Conservation (phyloP, 1,140 invertebrate species). For the Drosophila arizonae region DNA sequence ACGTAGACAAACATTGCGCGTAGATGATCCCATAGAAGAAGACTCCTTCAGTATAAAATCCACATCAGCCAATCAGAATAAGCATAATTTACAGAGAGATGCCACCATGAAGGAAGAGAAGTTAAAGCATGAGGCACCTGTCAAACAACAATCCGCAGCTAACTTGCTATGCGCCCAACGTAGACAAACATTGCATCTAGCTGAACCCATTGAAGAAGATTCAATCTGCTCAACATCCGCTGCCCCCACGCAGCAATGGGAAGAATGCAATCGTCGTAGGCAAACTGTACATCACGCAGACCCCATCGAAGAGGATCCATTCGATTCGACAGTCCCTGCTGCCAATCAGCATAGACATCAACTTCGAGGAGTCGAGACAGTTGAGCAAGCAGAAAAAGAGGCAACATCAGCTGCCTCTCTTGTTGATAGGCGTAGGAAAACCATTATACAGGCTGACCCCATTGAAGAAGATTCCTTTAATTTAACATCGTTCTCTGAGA, state of each 20-base stretch:
- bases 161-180: background rate
- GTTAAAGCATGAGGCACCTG: background rate
- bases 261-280: background rate
- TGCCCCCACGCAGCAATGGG: background rate
- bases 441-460: background rate
- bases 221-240: background rate
- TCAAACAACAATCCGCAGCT: background rate
- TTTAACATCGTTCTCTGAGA: background rate
- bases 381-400: too few relatives aligned
- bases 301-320: slow-evolving; percentile 13
- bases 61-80: background rate
- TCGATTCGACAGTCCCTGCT: background rate
- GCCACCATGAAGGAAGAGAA: slow-evolving; percentile 7
- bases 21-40: slow-evolving; percentile 16
- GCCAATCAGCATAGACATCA: background rate
- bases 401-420: background rate
- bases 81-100: background rate
- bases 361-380: background rate
- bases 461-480: slow-evolving; percentile 10
- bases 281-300: slow-evolving; percentile 9
- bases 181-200: background rate
- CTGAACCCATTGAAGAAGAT: slow-evolving; percentile 14
- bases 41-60: background rate
- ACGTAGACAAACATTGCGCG: slow-evolving; percentile 9
- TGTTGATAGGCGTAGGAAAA: background rate